phyloP scores from a whole-genome alignment of 2,113 vertebrate genomes.

The Laticauda laticaudata region DNA sequence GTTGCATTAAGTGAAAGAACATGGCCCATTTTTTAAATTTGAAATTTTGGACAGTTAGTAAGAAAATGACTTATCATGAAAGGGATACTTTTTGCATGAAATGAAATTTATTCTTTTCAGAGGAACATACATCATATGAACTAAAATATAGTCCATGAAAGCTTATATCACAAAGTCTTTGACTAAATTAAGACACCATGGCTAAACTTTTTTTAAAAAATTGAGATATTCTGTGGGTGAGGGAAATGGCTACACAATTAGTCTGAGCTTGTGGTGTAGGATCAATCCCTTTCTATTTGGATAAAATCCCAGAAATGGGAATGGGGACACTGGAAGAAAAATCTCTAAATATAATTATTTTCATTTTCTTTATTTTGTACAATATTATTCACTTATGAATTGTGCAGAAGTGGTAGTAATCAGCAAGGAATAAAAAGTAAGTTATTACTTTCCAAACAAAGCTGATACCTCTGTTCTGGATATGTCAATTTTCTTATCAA shows the following conservation, averaged over 20 bases:
- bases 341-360: not conserved
- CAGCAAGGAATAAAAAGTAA: not conserved
- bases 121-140: not conserved
- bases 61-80: not conserved
- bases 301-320: not conserved
- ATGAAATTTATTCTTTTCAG: not conserved
- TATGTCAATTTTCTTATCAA: slow-evolving; percentile 9
- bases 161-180: not conserved
- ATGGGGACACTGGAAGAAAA: not conserved
- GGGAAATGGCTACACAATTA: not conserved
- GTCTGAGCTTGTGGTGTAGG: not conserved
- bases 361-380: not conserved
- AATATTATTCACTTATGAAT: not conserved
- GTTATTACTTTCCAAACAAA: not conserved
- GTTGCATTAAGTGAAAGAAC: not conserved
- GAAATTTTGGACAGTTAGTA: not conserved
- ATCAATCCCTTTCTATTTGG: not conserved
- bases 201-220: not conserved
- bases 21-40: not conserved
- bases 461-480: slow-evolving; percentile 15
- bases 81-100: not conserved
- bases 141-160: not conserved
- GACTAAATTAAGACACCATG: not conserved
- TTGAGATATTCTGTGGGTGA: not conserved
- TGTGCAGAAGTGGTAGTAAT: not conserved